Evolutionary conservation across 1,140 invertebrate species (phyloP).

Genomic region (Ericerus pela): DNA sequence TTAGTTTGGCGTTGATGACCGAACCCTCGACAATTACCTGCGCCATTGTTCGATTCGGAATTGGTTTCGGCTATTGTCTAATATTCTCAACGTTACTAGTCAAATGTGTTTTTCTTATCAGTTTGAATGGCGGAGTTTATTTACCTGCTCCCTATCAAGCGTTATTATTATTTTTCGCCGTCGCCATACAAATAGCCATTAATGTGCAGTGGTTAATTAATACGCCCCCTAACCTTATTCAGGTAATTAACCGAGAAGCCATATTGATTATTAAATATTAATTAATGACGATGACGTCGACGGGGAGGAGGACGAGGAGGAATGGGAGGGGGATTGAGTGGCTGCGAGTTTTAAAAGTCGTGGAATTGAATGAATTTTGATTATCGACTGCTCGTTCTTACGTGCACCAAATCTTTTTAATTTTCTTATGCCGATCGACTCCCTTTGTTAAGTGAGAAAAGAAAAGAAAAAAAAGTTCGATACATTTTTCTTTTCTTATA

Average conservation of each 20-base stretch:
- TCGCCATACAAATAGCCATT: conserved; percentile 76
- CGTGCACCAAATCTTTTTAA: no score
- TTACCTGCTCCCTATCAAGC: conserved; percentile 80
- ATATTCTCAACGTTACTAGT: conserved; percentile 83
- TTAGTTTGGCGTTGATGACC: conserved; percentile 61
- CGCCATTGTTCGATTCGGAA: conserved; percentile 64
- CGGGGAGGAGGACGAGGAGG: no score
- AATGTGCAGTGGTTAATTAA: conserved; percentile 70
- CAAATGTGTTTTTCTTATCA: conserved; percentile 84
- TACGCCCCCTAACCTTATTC: conserved; percentile 45
- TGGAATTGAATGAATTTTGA: no score
- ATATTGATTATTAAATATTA: no score
- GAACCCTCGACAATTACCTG: conserved; percentile 67
- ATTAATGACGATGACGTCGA: no score
- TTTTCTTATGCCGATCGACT: no score
- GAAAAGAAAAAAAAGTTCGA: no score
- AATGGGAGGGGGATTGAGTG: no score
- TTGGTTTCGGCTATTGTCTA: conserved; percentile 63
- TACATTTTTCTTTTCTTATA: no score
- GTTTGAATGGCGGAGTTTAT: conserved; percentile 79
- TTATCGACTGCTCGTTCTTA: no score
- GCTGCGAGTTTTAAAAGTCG: no score
- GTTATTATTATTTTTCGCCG: conserved; percentile 73
- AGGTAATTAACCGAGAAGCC: conserved; percentile 29
- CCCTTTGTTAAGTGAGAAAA: no score